Evolutionary conservation across 2,797 vertebrate genomes (phyloP).

Genomic region (Peromyscus aztecus): DNA sequence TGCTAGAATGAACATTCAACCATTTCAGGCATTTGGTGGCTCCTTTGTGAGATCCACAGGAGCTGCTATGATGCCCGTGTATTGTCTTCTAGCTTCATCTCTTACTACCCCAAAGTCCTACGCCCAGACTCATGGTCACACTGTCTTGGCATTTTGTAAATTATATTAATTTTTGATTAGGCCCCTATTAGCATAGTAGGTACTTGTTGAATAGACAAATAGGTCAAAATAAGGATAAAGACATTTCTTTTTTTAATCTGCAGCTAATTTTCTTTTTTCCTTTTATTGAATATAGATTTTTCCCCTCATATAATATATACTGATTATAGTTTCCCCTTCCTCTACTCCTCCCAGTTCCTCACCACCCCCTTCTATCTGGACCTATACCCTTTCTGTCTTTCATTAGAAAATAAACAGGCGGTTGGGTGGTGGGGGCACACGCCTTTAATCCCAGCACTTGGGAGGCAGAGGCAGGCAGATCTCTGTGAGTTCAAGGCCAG

Average conservation of each 20-base stretch:
- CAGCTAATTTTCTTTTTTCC: neutral
- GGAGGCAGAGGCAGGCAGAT: no score
- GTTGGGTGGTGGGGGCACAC: no score
- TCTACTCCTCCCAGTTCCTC: no score
- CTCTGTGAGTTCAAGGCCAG: no score
- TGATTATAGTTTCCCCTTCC: neutral
- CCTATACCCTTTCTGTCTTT: neutral
- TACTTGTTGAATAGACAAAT: neutral
- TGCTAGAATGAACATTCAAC: neutral
- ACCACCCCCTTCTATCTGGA: no score
- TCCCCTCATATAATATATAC: neutral
- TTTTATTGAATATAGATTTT: neutral
- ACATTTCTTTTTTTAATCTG: neutral
- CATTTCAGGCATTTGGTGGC: neutral
- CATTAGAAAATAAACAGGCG: neutral
- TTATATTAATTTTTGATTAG: neutral
- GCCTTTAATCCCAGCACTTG: no score
- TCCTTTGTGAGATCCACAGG: neutral
- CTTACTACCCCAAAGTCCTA: neutral
- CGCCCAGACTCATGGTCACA: neutral
- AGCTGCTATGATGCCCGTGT: neutral
- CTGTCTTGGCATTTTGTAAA: conserved; percentile 7
- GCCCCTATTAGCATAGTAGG: neutral
- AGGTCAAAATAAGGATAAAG: neutral
- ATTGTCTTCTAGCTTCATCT: neutral